Conservation (phyloP, 2,113 vertebrate species). For the Brachyistius frenatus region DNA sequence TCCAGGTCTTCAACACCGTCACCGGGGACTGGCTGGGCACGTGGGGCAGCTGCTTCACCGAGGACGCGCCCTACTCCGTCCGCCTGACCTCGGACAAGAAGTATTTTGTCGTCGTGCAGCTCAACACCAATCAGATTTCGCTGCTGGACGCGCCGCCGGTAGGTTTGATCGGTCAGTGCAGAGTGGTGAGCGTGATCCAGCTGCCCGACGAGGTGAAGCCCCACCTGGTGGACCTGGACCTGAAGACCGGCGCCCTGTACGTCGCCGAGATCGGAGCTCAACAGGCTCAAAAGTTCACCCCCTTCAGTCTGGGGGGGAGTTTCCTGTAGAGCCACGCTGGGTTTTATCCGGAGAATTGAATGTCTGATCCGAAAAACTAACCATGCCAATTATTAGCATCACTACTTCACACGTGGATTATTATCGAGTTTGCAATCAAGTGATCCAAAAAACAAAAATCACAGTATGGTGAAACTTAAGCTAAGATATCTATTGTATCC, state of each 20-base stretch:
- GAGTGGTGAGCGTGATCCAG: slow-evolving; percentile 87
- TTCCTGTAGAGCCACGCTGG: slow-evolving; percentile 46
- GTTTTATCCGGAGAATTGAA: neutral
- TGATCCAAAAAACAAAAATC: too few relatives aligned
- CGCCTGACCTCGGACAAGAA: slow-evolving; percentile 91
- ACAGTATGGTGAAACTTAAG: too few relatives aligned
- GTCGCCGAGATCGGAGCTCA: slow-evolving; percentile 94
- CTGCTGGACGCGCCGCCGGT: slow-evolving; percentile 87
- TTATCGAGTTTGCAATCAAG: too few relatives aligned
- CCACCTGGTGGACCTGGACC: slow-evolving; percentile 91
- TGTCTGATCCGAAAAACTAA: neutral
- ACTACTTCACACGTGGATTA: too few relatives aligned
- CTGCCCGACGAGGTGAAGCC: slow-evolving; percentile 91
- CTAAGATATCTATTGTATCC: too few relatives aligned
- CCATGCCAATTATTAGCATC: neutral
- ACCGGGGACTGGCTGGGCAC: slow-evolving; percentile 95
- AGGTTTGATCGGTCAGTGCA: slow-evolving; percentile 89
- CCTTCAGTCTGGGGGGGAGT: slow-evolving; percentile 68
- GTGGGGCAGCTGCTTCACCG: slow-evolving; percentile 91
- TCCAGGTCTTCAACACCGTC: slow-evolving; percentile 93
- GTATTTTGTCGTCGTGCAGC: slow-evolving; percentile 89
- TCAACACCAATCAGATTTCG: slow-evolving; percentile 89
- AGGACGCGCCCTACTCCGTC: slow-evolving; percentile 94
- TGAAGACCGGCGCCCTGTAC: slow-evolving; percentile 89
- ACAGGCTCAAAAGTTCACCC: slow-evolving; percentile 94